Evolutionary conservation across 2,888 invertebrate species (phyloP), one percentile per base, ranked within the genome.

Genomic region (Caenorhabditis sp.): DNA sequence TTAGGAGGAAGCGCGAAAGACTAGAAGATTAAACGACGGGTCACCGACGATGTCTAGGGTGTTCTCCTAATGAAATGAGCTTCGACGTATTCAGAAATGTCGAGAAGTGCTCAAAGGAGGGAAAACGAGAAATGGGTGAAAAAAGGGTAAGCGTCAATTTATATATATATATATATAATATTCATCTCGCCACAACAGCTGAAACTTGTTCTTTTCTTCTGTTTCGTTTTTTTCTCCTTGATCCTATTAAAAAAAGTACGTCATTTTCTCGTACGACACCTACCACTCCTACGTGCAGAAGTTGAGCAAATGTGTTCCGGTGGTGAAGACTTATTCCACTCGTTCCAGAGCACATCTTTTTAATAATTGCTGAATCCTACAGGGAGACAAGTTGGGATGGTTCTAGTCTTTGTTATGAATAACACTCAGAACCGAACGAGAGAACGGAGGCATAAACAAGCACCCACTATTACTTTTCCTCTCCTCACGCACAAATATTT

Each of bases 201-300:
- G 76, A 76, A 69, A 76, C 68, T 76, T 76, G 16, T 28, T 49
- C 19, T 69, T 69, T 38, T 38, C 19, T 51, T 41, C 49, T 47
- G 19, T 54, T 38, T 38, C 54, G 3, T 35, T 66, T 12, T 12
- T 19, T 72, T 24, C 19, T 5, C 19, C 28, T 22, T 61, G 59
- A 68, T 76, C 59, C 75, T 58, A 66, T 75, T 64, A 58, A 59
- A 59, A n/a, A 74, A 74, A 68, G 66, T 56, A 69, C 63, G 77
- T 77, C 77, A 69, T 69, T 28, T 64, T 56, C 44, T 14, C 63
- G 38, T 63, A 26, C 2, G n/a, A 56, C 66, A 56, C 66, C 66
- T 61, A 51, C 68, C 10, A 58, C 61, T 47, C 28, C 61, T 76
- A 77, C 77, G 77, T 77, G 76, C 76, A 38, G 28, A 63, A 68